Evolutionary conservation across 2,888 invertebrate species (phyloP).

Genomic region (Dascillus cervinus): DNA sequence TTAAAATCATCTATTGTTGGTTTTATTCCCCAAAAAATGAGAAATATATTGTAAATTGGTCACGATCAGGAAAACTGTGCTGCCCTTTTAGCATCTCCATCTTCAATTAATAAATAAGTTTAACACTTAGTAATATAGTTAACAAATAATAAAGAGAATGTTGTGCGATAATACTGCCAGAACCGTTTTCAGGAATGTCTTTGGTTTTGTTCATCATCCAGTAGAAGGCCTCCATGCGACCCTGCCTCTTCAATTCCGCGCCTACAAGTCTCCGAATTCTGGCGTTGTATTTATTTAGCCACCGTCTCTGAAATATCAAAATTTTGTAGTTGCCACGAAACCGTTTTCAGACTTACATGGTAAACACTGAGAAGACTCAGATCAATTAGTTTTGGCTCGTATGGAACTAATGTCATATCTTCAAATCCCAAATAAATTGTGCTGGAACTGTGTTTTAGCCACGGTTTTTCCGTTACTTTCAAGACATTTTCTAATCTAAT

Average conservation of each 20-base stretch:
- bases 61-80: too few relatives aligned
- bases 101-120: too few relatives aligned
- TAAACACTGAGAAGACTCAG: conserved; percentile 63
- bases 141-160: too few relatives aligned
- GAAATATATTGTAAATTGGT: too few relatives aligned
- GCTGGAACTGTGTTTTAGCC: conserved; percentile 42
- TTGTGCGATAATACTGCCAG: too few relatives aligned
- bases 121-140: too few relatives aligned
- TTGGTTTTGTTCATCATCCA: conserved; percentile 82
- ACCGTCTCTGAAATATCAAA: conserved; percentile 53
- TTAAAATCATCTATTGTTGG: too few relatives aligned
- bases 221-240: conserved; percentile 62
- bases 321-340: not conserved
- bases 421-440: conserved; percentile 63
- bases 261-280: conserved; percentile 66
- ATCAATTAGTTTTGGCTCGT: conserved; percentile 79
- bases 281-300: conserved; percentile 74
- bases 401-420: conserved; percentile 79
- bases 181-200: conserved; percentile 47
- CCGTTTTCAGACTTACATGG: conserved; percentile 54
- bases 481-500: conserved; percentile 80
- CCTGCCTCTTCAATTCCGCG: conserved; percentile 61
- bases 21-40: too few relatives aligned
- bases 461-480: conserved; percentile 55
- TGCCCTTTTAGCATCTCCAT: too few relatives aligned